Conservation (phyloP, 2,797 vertebrate species). For the Pipistrellus pipistrellus region DNA sequence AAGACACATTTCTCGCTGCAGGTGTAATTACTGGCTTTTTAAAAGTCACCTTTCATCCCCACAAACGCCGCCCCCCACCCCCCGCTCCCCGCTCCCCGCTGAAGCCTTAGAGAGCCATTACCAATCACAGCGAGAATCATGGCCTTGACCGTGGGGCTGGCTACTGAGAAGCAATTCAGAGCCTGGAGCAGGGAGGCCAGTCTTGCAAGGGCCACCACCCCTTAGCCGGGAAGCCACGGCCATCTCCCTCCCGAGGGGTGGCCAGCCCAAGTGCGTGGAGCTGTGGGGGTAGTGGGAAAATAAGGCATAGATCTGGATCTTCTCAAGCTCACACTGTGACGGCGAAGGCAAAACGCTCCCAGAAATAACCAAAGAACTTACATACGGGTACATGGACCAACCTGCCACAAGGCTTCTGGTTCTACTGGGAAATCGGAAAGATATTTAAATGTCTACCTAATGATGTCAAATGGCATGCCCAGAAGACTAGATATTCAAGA, state of each 20-base stretch:
- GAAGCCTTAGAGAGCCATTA: constrained; percentile 66
- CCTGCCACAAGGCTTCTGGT: not conserved
- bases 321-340: not conserved
- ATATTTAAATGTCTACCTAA: not conserved
- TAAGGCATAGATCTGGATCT: rapidly evolving
- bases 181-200: constrained; percentile 55
- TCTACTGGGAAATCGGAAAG: not conserved
- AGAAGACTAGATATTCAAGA: not conserved
- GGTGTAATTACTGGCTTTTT: constrained; percentile 79
- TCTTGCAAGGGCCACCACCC: not conserved
- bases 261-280: not conserved
- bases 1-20: constrained; percentile 71
- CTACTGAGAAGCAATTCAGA: constrained; percentile 55
- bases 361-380: not conserved
- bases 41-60: constrained; percentile 84
- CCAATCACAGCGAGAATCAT: constrained; percentile 68
- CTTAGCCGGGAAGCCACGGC: constrained; percentile 16
- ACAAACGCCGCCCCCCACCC: constrained; percentile 15
- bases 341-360: not conserved
- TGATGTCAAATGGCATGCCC: not conserved
- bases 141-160: constrained; percentile 54
- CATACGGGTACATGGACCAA: too few species aligned
- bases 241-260: not conserved
- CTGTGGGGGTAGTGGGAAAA: not conserved
- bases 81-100: too few species aligned